Percentiles rank a stretch among this genome's conserved stretches.
phyloP scores from a whole-genome alignment of 1,140 invertebrate genomes.

The Cherax quadricarinatus region DNA sequence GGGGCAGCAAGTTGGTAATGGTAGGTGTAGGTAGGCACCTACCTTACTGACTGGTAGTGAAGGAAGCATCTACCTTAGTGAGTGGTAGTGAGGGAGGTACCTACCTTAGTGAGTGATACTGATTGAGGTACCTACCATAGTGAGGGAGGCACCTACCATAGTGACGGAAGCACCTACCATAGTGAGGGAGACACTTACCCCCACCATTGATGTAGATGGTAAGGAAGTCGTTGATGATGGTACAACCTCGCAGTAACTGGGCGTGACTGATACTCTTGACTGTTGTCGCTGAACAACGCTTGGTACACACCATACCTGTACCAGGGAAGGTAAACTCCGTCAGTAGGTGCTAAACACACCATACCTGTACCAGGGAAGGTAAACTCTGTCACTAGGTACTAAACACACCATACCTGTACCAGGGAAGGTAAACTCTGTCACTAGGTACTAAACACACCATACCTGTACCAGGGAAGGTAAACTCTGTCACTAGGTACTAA shows the following conservation, averaged over 20 bases:
- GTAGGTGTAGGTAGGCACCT: too few relatives aligned
- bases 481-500: not conserved
- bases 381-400: not conserved
- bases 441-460: not conserved
- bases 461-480: not conserved
- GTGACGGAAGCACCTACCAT: not conserved
- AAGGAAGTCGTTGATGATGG: constrained; percentile 30
- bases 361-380: not conserved
- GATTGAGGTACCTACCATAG: too few relatives aligned
- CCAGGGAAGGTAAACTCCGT: not conserved
- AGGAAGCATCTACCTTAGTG: not conserved
- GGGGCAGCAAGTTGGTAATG: too few relatives aligned
- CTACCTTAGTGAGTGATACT: not conserved
- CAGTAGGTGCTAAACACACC: constrained; percentile 1
- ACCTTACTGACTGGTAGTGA: too few relatives aligned
- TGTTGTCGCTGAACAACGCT: not conserved
- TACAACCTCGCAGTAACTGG: constrained; percentile 30
- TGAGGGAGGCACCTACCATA: not conserved
- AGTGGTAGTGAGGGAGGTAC: not conserved
- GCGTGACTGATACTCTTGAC: constrained; percentile 50
- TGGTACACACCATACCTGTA: constrained; percentile 12
- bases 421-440: not conserved
- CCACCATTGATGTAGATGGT: constrained; percentile 43
- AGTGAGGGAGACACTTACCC: constrained; percentile 4
- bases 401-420: constrained; percentile 11